These are phyloP conservation scores for Origma solitaria DNA, from an alignment of 2,113 vertebrate genomes.

Conservation along the genomic window DNA sequence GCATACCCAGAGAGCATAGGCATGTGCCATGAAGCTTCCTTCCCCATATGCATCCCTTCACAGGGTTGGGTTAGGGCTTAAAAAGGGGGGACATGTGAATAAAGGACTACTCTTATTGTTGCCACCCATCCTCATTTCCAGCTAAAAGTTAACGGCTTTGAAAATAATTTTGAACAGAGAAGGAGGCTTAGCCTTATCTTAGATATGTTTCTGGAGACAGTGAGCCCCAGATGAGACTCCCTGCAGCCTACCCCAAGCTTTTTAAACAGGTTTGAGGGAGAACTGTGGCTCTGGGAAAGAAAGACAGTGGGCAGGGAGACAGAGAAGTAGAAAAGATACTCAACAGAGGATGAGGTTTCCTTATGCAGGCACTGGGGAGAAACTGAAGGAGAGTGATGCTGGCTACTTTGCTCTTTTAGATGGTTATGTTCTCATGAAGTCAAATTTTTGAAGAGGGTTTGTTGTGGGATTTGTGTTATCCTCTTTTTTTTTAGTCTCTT, in stretches of 20 bases:
- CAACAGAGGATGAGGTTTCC: not conserved
- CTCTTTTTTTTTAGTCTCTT: not conserved
- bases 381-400: not conserved
- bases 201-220: rapidly evolving
- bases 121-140: not conserved
- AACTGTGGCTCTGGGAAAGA: not conserved
- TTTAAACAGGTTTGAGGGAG: not conserved
- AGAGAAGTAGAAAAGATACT: not conserved
- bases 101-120: not conserved
- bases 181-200: not conserved
- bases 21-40: not conserved
- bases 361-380: not conserved
- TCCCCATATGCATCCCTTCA: not conserved
- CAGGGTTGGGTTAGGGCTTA: not conserved
- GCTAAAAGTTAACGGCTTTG: not conserved
- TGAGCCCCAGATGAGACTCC: not conserved
- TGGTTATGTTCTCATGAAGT: not conserved
- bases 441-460: rapidly evolving
- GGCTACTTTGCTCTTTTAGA: not conserved
- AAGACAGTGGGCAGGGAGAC: not conserved
- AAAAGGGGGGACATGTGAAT: not conserved
- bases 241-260: not conserved
- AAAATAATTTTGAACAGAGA: not conserved
- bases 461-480: not conserved
- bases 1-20: not conserved